Base-by-base conservation (phyloP, 2,888 invertebrate genomes). In the Hemistola chrysoprasaria region DNA sequence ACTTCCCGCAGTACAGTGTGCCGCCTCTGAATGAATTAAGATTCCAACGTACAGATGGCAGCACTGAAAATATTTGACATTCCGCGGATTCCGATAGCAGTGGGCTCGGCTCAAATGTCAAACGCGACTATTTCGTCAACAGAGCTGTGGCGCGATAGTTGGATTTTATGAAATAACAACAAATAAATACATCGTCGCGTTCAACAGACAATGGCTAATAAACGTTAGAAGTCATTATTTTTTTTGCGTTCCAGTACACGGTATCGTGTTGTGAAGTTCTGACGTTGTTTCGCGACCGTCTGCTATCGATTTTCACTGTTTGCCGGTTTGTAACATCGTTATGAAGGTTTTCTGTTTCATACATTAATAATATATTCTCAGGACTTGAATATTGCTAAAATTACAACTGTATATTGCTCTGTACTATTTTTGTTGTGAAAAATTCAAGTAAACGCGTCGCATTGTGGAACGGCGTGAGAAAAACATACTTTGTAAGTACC, bases 71-170 rank as follows among this genome's bases (percentile, higher is more conserved):
- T 92, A 92, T 91, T 91, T 92, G 88, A 90, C 90, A 92, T 92
- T 90, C 92, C 90, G 65, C 65, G 78, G 89, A 92, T 92, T 90
- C 92, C 92, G 70, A 82, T 78, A 83, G 90, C 89, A 85, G 90
- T 91, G 91, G 92, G 91, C 92, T 91, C 91, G 92, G 91, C 91
- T 91, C 91, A 92, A 92, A 92, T 92, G 92, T 92, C 92, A 92
- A 92, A 92, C 91, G 90, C 81, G 78, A 86, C 85, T 89, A 90
- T 89, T 89, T 89, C 89, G 85, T 90, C 89, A 89, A 89, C 87
- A 88, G 87, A 83, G 76, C 75, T 81, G 84, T 81, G 81, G 84
- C 84, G 87, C 82, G 86, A 73, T 82, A 87, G 87, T 83, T 86
- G 88, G 78, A 77, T 84, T 85, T 85, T 79, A 79, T 80, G 68